Evolutionary conservation across 2,888 invertebrate genomes (phyloP).

Genomic region (Tinea trinotella): DNA sequence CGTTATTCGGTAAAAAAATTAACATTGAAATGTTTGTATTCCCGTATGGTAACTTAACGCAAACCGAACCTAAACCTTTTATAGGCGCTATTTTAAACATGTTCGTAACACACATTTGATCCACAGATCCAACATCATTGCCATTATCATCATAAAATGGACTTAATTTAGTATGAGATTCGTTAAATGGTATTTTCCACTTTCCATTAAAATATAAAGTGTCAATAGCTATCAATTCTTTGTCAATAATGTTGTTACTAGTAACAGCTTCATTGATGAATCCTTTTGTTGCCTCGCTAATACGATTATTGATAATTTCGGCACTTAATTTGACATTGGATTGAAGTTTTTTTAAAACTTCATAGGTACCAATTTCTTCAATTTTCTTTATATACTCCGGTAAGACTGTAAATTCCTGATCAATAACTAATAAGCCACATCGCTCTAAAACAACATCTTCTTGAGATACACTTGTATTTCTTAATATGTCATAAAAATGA

Average conservation of each 20-base stretch:
- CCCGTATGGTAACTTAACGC: conserved; percentile 52
- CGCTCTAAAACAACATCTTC: conserved; percentile 36
- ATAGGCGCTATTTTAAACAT: conserved; percentile 33
- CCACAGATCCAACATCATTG: conserved; percentile 42
- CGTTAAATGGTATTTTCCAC: conserved; percentile 41
- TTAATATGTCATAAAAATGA: conserved; percentile 38
- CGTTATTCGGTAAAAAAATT: conserved; percentile 69
- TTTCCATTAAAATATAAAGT: conserved; percentile 51
- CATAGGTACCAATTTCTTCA: conserved; percentile 30
- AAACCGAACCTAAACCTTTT: conserved; percentile 33
- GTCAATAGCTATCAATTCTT: conserved; percentile 40
- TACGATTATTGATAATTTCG: conserved; percentile 40
- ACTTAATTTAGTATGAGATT: conserved; percentile 36
- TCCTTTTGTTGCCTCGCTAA: conserved; percentile 40
- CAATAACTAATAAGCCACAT: conserved; percentile 42
- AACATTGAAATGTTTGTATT: conserved; percentile 71
- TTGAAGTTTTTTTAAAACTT: conserved; percentile 35
- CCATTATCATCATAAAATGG: conserved; percentile 37
- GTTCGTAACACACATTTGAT: conserved; percentile 40
- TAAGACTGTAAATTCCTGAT: conserved; percentile 32
- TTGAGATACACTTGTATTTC: conserved; percentile 28
- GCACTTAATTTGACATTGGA: conserved; percentile 33
- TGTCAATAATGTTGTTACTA: conserved; percentile 37
- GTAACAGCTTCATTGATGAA: conserved; percentile 45
- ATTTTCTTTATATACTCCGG: conserved; percentile 32